Evolutionary conservation across 2,888 invertebrate genomes (phyloP), one percentile per base, ranked within the genome.

Genomic region (Tipula vernalis): DNA sequence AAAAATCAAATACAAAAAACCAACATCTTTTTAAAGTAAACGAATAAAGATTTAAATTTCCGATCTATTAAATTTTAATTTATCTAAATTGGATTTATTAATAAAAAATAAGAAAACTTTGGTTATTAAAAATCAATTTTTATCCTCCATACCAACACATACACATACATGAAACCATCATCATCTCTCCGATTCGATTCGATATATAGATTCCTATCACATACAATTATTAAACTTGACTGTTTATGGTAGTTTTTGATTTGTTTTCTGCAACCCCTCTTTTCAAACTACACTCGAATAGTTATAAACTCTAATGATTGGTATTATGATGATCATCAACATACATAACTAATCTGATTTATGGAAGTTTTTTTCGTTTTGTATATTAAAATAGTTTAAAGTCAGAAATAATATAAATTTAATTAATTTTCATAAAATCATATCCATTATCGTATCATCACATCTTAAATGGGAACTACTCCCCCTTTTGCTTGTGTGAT

Each of bases 1-100:
- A 4, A 44, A 44, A 10, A 41, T 41, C 57, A 28, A 28, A 28
- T 28, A 28, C 28, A 28, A 28, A 28, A 28, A 28, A 28, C 28
- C 28, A 28, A 28, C 28, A 28, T 28, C 28, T 18, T 28, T 18
- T 28, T 18, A 71, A 71, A 18, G 4, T 18, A 71, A 71, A 71
- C 71, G 71, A 71, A 71, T 71, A 71, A 71, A 71, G 28, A 51
- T 71, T 71, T 10, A 71, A 71, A 71, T 71, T 71, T 71, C 28
- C 71, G 71, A 71, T 71, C 71, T 71, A 71, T 71, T 71, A 71
- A 71, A 71, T 71, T 71, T 71, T 28, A 71, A 71, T 71, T 71
- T 71, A 71, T 71, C 71, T 71, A 71, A 71, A 71, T 71, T 71
- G 71, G 71, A 71, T 71, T 71, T 71, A 71, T 71, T 71, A 71